phyloP scores from a whole-genome alignment of 2,797 vertebrate species.

The Sebastes matsubarae region DNA sequence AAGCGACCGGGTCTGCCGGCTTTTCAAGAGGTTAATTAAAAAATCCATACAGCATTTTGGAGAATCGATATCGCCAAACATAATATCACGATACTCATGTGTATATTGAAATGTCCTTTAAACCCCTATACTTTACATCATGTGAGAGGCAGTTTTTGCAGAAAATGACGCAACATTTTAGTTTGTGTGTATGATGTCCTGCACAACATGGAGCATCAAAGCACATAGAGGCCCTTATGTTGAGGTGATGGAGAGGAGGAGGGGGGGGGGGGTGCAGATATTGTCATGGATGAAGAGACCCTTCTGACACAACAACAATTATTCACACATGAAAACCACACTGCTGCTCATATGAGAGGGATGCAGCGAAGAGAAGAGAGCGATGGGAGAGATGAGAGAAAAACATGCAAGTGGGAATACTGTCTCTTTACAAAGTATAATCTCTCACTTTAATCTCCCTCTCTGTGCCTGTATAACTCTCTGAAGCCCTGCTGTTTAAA shows the following conservation, averaged over 20 bases:
- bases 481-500: slow-evolving; percentile 56
- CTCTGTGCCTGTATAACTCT: slow-evolving; percentile 46
- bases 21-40: no score
- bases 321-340: slow-evolving; percentile 24
- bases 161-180: slow-evolving; percentile 53
- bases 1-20: no score
- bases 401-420: slow-evolving; percentile 67
- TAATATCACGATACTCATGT: no score
- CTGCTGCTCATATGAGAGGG: slow-evolving; percentile 44
- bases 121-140: slow-evolving; percentile 22
- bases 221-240: slow-evolving; percentile 10
- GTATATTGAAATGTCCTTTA: no score
- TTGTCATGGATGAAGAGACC: slow-evolving; percentile 37
- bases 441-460: slow-evolving; percentile 73
- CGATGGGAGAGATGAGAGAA: slow-evolving; percentile 52
- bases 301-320: slow-evolving; percentile 18
- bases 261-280: neutral
- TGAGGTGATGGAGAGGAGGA: neutral
- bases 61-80: no score
- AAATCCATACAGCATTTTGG: no score
- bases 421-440: slow-evolving; percentile 71
- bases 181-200: slow-evolving; percentile 42
- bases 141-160: slow-evolving; percentile 25
- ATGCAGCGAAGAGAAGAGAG: slow-evolving; percentile 14
- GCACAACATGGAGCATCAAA: slow-evolving; percentile 29